Conservation (phyloP, 1,140 invertebrate genomes). For the Brachionus paranguensis region DNA sequence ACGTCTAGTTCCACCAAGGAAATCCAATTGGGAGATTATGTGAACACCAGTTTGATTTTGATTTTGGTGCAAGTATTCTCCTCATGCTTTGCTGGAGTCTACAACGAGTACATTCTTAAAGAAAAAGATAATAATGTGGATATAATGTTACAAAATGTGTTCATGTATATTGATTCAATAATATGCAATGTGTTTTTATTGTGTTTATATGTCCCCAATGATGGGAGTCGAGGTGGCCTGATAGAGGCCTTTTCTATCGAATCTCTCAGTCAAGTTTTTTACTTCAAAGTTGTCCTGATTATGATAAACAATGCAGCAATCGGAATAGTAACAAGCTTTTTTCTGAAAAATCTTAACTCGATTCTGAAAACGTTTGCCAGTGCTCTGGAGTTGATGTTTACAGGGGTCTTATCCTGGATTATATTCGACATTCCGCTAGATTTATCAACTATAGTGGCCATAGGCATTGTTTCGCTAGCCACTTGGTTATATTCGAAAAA, state of each 20-base stretch:
- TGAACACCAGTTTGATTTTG: slow-evolving; percentile 41
- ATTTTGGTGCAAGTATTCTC: slow-evolving; percentile 72
- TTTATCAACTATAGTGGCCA: slow-evolving; percentile 72
- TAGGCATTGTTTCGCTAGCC: slow-evolving; percentile 73
- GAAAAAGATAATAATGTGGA: slow-evolving; percentile 68
- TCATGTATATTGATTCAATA: slow-evolving; percentile 91
- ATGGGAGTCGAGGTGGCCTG: slow-evolving; percentile 46
- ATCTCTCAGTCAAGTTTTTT: slow-evolving; percentile 53
- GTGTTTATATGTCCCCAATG: slow-evolving; percentile 52
- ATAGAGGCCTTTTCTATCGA: neutral
- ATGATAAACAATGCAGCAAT: slow-evolving; percentile 82
- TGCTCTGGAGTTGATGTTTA: slow-evolving; percentile 83
- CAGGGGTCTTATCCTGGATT: slow-evolving; percentile 78
- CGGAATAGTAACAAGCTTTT: slow-evolving; percentile 87
- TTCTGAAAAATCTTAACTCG: slow-evolving; percentile 84
- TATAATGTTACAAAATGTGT: slow-evolving; percentile 87
- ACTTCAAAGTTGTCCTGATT: slow-evolving; percentile 60
- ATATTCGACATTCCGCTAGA: slow-evolving; percentile 80
- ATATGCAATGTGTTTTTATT: slow-evolving; percentile 73
- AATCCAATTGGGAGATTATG: neutral
- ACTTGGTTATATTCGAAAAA: slow-evolving; percentile 67
- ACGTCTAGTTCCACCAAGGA: neutral
- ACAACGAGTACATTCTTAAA: slow-evolving; percentile 90
- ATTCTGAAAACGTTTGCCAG: slow-evolving; percentile 93
- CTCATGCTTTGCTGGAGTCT: slow-evolving; percentile 87